phyloP scores from a whole-genome alignment of 2,888 invertebrate genomes.

The Herminia tarsipennalis region DNA sequence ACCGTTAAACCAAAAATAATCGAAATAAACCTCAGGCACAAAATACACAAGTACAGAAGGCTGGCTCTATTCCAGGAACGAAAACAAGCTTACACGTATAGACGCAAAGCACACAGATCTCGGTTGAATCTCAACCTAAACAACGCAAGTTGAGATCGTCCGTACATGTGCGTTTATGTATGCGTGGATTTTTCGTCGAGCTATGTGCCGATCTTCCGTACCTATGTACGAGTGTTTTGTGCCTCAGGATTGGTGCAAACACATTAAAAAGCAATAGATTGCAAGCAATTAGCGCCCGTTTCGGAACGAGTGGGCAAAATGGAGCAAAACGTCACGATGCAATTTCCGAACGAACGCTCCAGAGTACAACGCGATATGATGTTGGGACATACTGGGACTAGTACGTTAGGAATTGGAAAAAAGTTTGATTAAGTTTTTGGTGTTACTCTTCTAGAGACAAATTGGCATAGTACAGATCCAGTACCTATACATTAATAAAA shows the following conservation, averaged over 20 bases:
- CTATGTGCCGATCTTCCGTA: no score
- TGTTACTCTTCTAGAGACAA: no score
- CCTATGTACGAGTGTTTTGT: no score
- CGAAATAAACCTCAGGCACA: conserved; percentile 53
- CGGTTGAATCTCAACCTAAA: no score
- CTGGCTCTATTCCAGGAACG: no score
- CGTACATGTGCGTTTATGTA: no score
- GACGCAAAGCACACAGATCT: no score
- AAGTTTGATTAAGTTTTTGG: not conserved
- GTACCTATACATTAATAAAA: not conserved
- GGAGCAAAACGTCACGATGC: conserved; percentile 56
- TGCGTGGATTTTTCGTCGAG: no score
- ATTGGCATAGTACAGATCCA: no score
- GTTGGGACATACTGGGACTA: conserved; percentile 17
- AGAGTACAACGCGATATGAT: conserved; percentile 32
- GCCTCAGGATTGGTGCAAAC: conserved; percentile 65
- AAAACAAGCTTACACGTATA: no score
- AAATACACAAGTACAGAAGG: no score
- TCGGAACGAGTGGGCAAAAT: conserved; percentile 36
- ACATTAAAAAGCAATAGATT: conserved; percentile 76
- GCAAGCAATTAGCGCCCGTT: conserved; percentile 69
- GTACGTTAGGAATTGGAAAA: not conserved
- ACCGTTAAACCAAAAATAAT: conserved; percentile 48
- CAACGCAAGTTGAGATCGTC: no score
- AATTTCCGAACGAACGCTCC: conserved; percentile 57